These are phyloP conservation scores for Macrosiphum euphorbiae DNA, from an alignment of 2,888 invertebrate genomes.

Conservation along the genomic window DNA sequence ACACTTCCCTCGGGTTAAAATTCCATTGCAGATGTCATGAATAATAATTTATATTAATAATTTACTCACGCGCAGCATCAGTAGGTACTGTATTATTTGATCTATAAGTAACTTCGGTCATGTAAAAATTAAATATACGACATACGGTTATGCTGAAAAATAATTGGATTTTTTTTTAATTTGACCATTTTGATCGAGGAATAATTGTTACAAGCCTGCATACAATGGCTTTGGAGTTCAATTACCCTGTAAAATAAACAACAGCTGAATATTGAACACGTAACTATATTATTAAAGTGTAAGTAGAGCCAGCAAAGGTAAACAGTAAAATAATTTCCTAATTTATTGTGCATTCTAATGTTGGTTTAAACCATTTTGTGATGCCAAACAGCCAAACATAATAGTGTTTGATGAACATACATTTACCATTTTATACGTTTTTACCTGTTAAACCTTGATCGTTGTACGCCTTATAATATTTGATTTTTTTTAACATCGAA, in stretches of 20 bases:
- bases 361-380: not conserved
- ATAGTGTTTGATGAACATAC: not conserved
- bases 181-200: not conserved
- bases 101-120: not conserved
- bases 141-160: not conserved
- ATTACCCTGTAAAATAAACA: slow-evolving; percentile 26
- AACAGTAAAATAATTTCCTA: slow-evolving; percentile 20
- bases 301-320: not conserved
- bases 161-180: not conserved
- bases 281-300: not conserved
- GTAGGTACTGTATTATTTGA: not conserved
- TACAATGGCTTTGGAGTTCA: not conserved
- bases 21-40: not conserved
- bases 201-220: not conserved
- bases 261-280: slow-evolving; percentile 5
- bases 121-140: not conserved
- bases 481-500: not conserved
- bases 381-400: not conserved
- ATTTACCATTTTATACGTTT: not conserved
- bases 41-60: not conserved
- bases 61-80: not conserved
- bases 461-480: not conserved
- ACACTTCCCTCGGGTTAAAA: not conserved
- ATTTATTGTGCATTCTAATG: slow-evolving; percentile 6
- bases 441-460: not conserved